Evolutionary conservation across 2,113 vertebrate genomes (phyloP).

Genomic region (Camelus bactrianus): DNA sequence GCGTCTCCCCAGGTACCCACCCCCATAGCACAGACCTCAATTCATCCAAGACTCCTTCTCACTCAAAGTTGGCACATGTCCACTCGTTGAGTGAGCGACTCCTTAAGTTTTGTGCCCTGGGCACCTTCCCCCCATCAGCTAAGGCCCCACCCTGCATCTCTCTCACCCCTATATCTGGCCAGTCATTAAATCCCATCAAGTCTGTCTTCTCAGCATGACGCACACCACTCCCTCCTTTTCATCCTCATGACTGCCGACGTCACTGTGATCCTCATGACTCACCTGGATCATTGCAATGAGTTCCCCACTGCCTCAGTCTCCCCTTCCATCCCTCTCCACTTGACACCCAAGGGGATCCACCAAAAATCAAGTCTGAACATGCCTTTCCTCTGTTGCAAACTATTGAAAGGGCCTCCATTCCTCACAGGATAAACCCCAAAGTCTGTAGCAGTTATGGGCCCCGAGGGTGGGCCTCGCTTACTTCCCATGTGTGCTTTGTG

Average conservation of each 20-base stretch:
- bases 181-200: neutral
- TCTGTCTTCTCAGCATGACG: neutral
- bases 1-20: neutral
- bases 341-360: neutral
- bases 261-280: neutral
- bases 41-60: neutral
- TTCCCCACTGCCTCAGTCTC: neutral
- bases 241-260: neutral
- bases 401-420: neutral
- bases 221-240: neutral
- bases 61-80: neutral
- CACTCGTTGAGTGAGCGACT: neutral
- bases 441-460: neutral
- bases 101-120: neutral
- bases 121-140: neutral
- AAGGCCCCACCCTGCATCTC: fast-evolving
- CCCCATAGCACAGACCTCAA: neutral
- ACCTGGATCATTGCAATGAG: too few relatives aligned
- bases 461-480: neutral
- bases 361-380: neutral
- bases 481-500: fast-evolving
- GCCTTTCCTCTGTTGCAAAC: neutral
- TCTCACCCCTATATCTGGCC: neutral
- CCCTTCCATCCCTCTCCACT: neutral
- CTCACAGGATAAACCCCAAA: neutral